Percentiles rank a stretch among this genome's conserved stretches.
Conservation (phyloP, 2,888 invertebrate genomes). For the Nysson spinosus region DNA sequence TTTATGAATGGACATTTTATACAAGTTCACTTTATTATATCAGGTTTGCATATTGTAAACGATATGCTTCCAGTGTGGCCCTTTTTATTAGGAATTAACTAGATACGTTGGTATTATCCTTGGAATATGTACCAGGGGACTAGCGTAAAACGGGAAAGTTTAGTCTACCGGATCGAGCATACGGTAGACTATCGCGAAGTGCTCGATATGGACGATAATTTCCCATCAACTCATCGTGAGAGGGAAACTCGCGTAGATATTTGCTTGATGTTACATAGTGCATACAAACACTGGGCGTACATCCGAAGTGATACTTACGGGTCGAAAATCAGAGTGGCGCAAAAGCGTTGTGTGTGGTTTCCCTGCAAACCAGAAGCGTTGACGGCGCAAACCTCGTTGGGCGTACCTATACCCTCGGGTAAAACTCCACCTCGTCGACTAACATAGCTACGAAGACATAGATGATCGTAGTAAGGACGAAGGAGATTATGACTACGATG, state of each 20-base stretch:
- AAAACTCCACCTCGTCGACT: conserved; percentile 18
- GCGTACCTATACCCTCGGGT: conserved; percentile 23
- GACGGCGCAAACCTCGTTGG: conserved; percentile 26
- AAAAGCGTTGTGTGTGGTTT: conserved; percentile 30
- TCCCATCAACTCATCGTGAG: conserved; percentile 18
- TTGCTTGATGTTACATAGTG: conserved; percentile 35
- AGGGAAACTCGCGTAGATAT: conserved; percentile 24
- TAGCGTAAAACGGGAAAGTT: conserved; percentile 16
- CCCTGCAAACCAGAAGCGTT: conserved; percentile 29
- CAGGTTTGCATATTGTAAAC: no score
- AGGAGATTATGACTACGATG: conserved; percentile 5
- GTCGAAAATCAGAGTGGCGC: conserved; percentile 15
- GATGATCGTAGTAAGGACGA: conserved; percentile 2
- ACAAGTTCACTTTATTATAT: no score
- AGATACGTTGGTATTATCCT: conserved; percentile 24
- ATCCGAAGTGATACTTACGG: conserved; percentile 18
- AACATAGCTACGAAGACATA: not conserved
- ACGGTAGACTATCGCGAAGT: not conserved
- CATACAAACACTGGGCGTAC: conserved; percentile 37
- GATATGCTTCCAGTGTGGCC: not conserved
- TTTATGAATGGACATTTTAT: no score
- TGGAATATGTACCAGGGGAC: conserved; percentile 10
- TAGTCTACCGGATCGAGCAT: not conserved
- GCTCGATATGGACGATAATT: conserved; percentile 30
- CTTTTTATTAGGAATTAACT: conserved; percentile 34